These are phyloP conservation scores for Martes martes DNA, from an alignment of 2,113 vertebrate genomes.

Conservation along the genomic window DNA sequence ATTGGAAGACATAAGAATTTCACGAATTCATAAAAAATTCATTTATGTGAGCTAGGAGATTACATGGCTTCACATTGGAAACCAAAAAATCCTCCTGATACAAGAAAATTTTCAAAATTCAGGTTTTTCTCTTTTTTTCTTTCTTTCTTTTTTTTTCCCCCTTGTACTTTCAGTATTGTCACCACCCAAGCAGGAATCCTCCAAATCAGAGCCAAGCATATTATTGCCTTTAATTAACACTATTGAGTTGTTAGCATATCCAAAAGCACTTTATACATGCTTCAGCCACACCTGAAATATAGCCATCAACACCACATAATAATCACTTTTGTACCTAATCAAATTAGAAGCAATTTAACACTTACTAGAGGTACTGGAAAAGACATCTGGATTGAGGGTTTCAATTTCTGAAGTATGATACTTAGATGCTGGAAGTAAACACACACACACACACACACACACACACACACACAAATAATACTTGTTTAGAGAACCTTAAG, in stretches of 20 bases:
- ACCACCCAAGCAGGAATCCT: background rate
- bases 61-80: background rate
- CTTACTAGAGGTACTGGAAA: background rate
- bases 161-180: conserved; percentile 6
- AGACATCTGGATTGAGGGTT: background rate
- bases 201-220: background rate
- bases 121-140: background rate
- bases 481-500: background rate
- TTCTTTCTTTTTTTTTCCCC: background rate
- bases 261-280: conserved; percentile 14
- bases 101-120: conserved; percentile 13
- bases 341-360: conserved; percentile 47
- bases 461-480: background rate
- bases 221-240: conserved; percentile 58
- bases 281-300: conserved; percentile 36
- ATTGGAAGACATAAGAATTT: background rate
- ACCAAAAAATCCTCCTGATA: background rate
- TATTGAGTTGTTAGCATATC: conserved; percentile 31
- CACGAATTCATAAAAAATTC: background rate
- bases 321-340: conserved; percentile 46
- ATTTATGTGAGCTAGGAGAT: background rate
- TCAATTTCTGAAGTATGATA: background rate
- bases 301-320: conserved; percentile 44
- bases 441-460: background rate
- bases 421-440: background rate